Conservation (phyloP, 2,797 vertebrate genomes). For the Ceyx erithaca region DNA sequence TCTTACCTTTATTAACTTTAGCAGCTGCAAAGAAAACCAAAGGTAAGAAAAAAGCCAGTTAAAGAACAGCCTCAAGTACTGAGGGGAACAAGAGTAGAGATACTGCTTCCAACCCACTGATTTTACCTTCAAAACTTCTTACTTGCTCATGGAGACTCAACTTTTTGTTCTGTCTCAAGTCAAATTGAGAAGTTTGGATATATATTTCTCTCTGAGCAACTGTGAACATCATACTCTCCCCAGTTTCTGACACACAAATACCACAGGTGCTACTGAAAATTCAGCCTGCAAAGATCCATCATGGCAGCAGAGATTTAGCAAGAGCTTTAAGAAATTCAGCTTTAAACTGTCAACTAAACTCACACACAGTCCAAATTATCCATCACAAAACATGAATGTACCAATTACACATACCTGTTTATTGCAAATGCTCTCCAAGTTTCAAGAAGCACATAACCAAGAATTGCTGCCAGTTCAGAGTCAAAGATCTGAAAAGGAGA, state of each 20-base stretch:
- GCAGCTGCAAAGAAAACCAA: not conserved
- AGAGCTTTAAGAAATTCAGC: not conserved
- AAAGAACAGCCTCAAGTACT: not conserved
- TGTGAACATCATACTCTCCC: not conserved
- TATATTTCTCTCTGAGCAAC: not conserved
- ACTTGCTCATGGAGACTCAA: not conserved
- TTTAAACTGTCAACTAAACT: slow-evolving; percentile 18
- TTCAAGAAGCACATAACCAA: not conserved
- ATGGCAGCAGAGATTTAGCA: not conserved
- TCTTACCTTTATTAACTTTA: not conserved
- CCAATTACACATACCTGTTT: slow-evolving; percentile 9
- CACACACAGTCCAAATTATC: not conserved
- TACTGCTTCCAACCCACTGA: not conserved
- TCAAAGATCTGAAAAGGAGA: slow-evolving; percentile 32
- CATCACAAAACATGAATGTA: not conserved
- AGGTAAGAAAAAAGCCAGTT: not conserved
- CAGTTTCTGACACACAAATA: not conserved
- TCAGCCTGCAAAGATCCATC: not conserved
- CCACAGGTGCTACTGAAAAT: not conserved
- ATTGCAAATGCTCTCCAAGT: not conserved
- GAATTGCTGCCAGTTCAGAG: not conserved
- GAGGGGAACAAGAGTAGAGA: not conserved
- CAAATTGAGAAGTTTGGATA: not conserved
- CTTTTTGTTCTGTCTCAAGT: not conserved
- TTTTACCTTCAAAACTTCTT: not conserved